Percentiles rank a stretch among this genome's conserved stretches.
Conservation (phyloP, 1,140 invertebrate genomes). For the Adelges cooleyi region DNA sequence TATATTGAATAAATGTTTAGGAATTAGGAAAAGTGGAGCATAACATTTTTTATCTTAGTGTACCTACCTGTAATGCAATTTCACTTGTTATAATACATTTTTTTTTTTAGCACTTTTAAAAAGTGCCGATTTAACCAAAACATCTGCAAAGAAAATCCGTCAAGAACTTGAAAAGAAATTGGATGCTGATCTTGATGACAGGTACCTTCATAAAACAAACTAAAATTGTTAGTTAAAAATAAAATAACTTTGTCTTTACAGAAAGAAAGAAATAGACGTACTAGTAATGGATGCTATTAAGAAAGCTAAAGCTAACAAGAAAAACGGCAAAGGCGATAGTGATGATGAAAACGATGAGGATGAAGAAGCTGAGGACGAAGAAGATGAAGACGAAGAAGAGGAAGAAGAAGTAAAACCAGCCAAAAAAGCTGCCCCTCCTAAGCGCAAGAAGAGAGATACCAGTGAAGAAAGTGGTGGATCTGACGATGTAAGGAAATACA, state of each 20-base stretch:
- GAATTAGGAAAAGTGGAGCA: too few species aligned
- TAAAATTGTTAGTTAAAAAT: background rate
- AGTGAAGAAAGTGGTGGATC: slow-evolving; percentile 46
- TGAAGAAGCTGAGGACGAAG: slow-evolving; percentile 44
- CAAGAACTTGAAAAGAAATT: slow-evolving; percentile 73
- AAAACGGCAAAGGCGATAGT: slow-evolving; percentile 47
- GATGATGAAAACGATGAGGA: slow-evolving; percentile 44
- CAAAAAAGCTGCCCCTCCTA: slow-evolving; percentile 45
- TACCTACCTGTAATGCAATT: too few species aligned
- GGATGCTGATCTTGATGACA: slow-evolving; percentile 56
- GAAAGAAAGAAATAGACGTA: slow-evolving; percentile 73
- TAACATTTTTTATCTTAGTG: too few species aligned
- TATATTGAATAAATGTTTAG: too few species aligned
- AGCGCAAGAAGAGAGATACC: slow-evolving; percentile 49
- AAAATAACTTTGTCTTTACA: slow-evolving; percentile 36
- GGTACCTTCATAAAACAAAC: slow-evolving; percentile 41
- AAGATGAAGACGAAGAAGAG: slow-evolving; percentile 42
- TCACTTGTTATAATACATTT: too few species aligned
- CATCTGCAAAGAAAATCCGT: slow-evolving; percentile 82
- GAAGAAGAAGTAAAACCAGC: slow-evolving; percentile 47
- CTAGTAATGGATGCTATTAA: slow-evolving; percentile 66
- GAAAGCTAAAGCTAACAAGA: slow-evolving; percentile 43
- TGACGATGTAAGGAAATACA: slow-evolving; percentile 34
- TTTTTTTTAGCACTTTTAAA: slow-evolving; percentile 66
- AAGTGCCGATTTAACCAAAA: slow-evolving; percentile 67